Percentiles rank a stretch among this genome's conserved stretches.
phyloP scores from a whole-genome alignment of 2,797 vertebrate species.

The Potorous gilbertii region DNA sequence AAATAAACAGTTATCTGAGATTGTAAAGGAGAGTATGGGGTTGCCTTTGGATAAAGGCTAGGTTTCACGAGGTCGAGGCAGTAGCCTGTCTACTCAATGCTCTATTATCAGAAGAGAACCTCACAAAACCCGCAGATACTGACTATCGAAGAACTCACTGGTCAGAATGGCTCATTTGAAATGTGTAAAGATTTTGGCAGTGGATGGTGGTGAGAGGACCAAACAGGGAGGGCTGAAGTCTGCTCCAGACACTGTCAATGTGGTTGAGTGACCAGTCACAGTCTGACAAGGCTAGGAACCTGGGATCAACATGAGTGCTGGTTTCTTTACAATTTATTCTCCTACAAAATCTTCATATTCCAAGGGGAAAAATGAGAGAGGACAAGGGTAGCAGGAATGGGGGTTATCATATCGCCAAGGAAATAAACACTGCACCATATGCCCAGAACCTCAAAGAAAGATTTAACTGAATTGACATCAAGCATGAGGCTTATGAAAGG shows the following conservation, averaged over 20 bases:
- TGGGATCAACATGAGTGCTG: not conserved
- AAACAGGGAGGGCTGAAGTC: not conserved
- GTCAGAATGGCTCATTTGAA: conserved; percentile 46
- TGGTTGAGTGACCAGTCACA: not conserved
- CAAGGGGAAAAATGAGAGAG: conserved; percentile 24
- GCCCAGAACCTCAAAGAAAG: not conserved
- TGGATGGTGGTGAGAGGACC: not conserved
- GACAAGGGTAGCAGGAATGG: conserved; percentile 53
- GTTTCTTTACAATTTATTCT: conserved; percentile 51
- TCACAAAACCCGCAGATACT: conserved; percentile 38
- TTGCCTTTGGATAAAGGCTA: not conserved
- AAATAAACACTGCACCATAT: not conserved
- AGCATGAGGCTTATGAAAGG: not conserved
- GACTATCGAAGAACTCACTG: not conserved
- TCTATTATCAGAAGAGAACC: conserved; percentile 54
- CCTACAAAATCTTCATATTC: conserved; percentile 27
- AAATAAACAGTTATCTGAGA: not conserved
- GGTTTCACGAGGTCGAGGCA: conserved; percentile 30
- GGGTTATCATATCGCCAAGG: not conserved
- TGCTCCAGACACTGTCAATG: not conserved
- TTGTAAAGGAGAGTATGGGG: not conserved
- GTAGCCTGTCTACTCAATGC: conserved; percentile 1
- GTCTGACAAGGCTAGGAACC: conserved; percentile 33
- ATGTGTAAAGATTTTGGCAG: not conserved
- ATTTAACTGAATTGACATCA: not conserved